These are phyloP conservation scores for Lycaena phlaeas DNA, from an alignment of 2,888 invertebrate genomes.

Conservation along the genomic window DNA sequence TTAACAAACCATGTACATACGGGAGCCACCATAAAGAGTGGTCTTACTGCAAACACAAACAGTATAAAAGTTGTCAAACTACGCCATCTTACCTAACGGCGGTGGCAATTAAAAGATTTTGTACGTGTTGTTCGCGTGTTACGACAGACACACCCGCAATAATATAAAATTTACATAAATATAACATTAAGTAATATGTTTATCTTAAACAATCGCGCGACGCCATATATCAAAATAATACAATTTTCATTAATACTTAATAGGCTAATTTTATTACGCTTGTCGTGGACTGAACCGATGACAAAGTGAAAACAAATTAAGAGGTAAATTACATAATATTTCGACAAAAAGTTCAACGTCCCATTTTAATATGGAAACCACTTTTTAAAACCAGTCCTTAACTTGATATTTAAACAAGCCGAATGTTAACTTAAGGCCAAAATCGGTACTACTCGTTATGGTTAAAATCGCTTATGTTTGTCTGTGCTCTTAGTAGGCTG, in stretches of 20 bases:
- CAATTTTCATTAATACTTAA: background rate
- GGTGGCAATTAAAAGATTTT: too few species aligned
- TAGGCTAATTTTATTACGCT: background rate
- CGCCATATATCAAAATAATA: background rate
- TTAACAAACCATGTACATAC: too few species aligned
- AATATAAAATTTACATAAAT: background rate
- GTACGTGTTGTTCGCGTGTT: background rate
- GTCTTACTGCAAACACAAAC: too few species aligned
- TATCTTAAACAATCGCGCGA: background rate
- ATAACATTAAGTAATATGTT: background rate
- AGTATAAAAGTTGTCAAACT: too few species aligned
- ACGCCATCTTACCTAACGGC: background rate
- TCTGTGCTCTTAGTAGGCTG: too few species aligned
- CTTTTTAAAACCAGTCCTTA: conserved; percentile 57
- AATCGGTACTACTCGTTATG: background rate
- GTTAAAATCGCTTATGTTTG: background rate
- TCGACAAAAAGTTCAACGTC: conserved; percentile 59
- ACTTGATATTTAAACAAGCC: conserved; percentile 37
- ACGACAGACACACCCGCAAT: background rate
- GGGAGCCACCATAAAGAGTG: too few species aligned
- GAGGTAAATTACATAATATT: conserved; percentile 44
- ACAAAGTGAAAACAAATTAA: conserved; percentile 47
- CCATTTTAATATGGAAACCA: conserved; percentile 56
- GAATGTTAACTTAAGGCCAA: conserved; percentile 26
- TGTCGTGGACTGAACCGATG: conserved; percentile 17